These are phyloP conservation scores for Plebejus argus DNA, from an alignment of 2,888 invertebrate genomes.

Conservation along the genomic window DNA sequence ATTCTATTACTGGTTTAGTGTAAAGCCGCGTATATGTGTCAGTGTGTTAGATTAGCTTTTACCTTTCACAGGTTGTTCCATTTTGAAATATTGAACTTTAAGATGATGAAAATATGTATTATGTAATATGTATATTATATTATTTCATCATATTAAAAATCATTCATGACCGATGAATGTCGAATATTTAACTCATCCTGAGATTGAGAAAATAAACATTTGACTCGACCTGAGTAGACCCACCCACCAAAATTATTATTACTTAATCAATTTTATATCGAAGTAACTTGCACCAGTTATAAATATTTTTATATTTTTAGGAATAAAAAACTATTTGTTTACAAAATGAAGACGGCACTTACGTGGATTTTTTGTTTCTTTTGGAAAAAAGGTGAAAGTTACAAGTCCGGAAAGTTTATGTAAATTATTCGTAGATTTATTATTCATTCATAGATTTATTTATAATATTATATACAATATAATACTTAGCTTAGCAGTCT, in stretches of 20 bases:
- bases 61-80: slow-evolving; percentile 58
- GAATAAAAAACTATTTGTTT: too few relatives aligned
- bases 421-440: not conserved
- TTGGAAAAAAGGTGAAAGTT: not conserved
- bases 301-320: too few relatives aligned
- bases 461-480: not conserved
- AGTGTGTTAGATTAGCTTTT: slow-evolving; percentile 70
- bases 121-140: too few relatives aligned
- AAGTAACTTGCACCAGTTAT: too few relatives aligned
- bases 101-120: not conserved
- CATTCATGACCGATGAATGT: too few relatives aligned
- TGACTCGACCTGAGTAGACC: not conserved
- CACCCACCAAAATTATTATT: too few relatives aligned
- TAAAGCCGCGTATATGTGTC: slow-evolving; percentile 80
- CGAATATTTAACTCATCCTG: not conserved
- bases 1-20: slow-evolving; percentile 80
- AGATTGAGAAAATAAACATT: not conserved
- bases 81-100: slow-evolving; percentile 18
- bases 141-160: too few relatives aligned
- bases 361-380: not conserved
- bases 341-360: too few relatives aligned
- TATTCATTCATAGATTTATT: not conserved
- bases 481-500: not conserved
- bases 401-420: not conserved
- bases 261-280: too few relatives aligned